Evolutionary conservation across 2,888 invertebrate genomes (phyloP), one percentile per base, ranked within the genome.

Genomic region (Abrostola triplasia): DNA sequence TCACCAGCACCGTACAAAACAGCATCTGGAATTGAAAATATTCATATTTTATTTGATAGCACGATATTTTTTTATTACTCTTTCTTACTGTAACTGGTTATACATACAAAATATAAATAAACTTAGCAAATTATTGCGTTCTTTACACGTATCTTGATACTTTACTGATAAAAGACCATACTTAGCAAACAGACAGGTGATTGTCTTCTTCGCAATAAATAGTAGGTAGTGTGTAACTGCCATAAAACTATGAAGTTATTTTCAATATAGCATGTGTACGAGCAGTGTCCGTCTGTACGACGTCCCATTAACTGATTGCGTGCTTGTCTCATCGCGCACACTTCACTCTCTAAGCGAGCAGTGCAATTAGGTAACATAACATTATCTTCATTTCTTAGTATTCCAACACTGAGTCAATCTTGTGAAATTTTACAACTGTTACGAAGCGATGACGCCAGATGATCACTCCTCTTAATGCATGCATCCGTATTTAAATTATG

Each of bases 21-120:
- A 91, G 79, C 73, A 92, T 85, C 95, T 95, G 94, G 72, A 94
- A 94, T 81, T 73, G 64, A 84, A 60, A 85, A 37, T 81, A 70
- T n/a, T 0, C 4, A 42, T 13, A 13, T 1, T 35, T 66, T 52
- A 66, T n/a, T 38, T 48, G 24, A 10, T 48, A 48, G 24, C 24
- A 24, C 24, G 24, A 24, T 24, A 24, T 24, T 24, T 24, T 24
- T 4, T 24, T 24, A 24, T 24, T 1, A 24, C 1, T 24, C 1
- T n/a, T n/a, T n/a, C n/a, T n/a, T 24, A 24, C 24, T 24, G 24
- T 1, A 24, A 24, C 24, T 24, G 24, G 24, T 4, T 24, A 24
- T 24, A 24, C 1, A 24, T 24, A 24, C 24, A 24, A 24, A 24
- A 24, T 24, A 24, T 24, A 24, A 24, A 24, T 24, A 24, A 24